Base-by-base conservation (phyloP, 2,797 vertebrate species). In the Aulostomus chinensis region DNA sequence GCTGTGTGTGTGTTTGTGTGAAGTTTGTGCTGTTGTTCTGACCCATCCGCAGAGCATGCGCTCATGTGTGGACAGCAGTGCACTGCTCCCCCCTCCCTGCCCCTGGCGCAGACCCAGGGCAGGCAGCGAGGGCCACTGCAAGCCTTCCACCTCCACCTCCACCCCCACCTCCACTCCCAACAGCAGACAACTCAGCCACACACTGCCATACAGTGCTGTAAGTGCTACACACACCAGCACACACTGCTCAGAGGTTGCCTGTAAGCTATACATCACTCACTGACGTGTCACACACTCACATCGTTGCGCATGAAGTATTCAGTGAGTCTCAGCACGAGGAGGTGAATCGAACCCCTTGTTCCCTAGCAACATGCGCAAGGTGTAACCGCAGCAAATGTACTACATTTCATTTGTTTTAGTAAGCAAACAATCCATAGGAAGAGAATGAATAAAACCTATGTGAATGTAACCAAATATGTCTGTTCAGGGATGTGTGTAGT, bases 11-110 rank as follows among this genome's bases (percentile, higher is more conserved):
- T 72, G 61, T 70, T 57, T 68, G 64, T 84, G 86, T 86, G 81
- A 84, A 85, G 81, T 78, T 86, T 91, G 74, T 89, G 85, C 76
- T 86, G 58, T 91, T 86, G 69, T 89, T 93, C 89, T 95, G 89
- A 92, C 91, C 83, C 87, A 92, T 93, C 94, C 88, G 81, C 96
- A 98, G 96, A 97, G 96, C 95, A 93, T 96, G 94, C 87, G 91
- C 90, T 87, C 93, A 77, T 74, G 91, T 89, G 91, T 86, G 92
- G 86, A 89, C 80, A 84, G 83, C 85, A 62, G 85, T 80, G 78
- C 86, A 75, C 78, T 82, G 87, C 84, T 86, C 84, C 89, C 84
- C 87, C 89, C 84, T 77, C 84, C 85, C 85, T 89, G 87, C 68
- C 78, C 86, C 81, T 88, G 88, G 90, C 85, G 16, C 72, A 81